A percentile compares a stretch with the other conserved stretches of the same genome.
These are phyloP conservation scores for Indicator indicator DNA, from an alignment of 2,113 vertebrate genomes.

Conservation along the genomic window DNA sequence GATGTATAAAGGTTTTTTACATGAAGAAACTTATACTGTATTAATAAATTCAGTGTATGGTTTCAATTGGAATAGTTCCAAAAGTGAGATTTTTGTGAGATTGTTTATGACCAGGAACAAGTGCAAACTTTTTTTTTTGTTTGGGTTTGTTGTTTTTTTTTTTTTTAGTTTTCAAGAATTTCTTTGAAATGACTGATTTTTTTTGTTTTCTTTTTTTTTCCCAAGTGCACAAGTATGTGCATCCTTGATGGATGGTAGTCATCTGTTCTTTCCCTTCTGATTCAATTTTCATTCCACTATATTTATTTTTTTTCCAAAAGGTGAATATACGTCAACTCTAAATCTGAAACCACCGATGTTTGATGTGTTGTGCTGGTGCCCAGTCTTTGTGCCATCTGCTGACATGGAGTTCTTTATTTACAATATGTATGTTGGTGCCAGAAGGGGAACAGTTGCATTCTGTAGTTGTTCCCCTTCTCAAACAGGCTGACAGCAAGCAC, in stretches of 20 bases:
- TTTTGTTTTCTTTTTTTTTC: constrained; percentile 1
- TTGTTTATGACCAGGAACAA: constrained; percentile 78
- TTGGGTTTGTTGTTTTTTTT: no score
- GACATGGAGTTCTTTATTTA: constrained; percentile 48
- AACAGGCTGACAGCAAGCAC: constrained; percentile 18
- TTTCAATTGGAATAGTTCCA: constrained; percentile 81
- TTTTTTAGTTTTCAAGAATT: constrained; percentile 71
- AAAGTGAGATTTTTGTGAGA: constrained; percentile 80
- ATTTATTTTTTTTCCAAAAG: constrained; percentile 84
- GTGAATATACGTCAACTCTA: constrained; percentile 59
- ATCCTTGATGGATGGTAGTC: constrained; percentile 76
- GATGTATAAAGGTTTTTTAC: constrained; percentile 98
- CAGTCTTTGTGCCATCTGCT: constrained; percentile 54
- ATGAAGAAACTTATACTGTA: constrained; percentile 87
- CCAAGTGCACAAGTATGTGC: constrained; percentile 60
- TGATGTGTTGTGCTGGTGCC: constrained; percentile 56
- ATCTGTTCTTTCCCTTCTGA: constrained; percentile 70
- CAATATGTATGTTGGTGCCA: constrained; percentile 38
- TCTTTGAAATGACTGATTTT: constrained; percentile 70
- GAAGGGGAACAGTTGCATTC: background rate
- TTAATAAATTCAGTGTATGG: constrained; percentile 85
- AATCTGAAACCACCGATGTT: constrained; percentile 63
- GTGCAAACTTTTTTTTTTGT: constrained; percentile 70
- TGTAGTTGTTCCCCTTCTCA: constrained; percentile 18
- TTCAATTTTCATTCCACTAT: constrained; percentile 81